Conservation (phyloP, 2,113 vertebrate species). For the Nipponia nippon region DNA sequence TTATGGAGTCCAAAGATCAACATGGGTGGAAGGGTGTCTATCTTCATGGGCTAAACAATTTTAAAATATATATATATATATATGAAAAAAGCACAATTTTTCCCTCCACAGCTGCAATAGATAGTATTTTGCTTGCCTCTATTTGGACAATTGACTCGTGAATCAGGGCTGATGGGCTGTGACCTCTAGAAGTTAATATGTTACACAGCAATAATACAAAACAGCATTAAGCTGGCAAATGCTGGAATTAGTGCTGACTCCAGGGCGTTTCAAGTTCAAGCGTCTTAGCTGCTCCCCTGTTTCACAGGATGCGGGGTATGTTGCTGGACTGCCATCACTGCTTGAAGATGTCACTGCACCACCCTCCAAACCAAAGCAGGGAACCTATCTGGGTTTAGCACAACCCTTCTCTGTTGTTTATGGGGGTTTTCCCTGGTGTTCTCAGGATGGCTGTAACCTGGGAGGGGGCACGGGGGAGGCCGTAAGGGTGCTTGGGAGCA, state of each 20-base stretch:
- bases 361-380: background rate
- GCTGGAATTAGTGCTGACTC: background rate
- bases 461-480: background rate
- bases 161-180: background rate
- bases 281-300: background rate
- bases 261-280: background rate
- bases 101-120: background rate
- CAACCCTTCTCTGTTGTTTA: background rate
- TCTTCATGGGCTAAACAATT: background rate
- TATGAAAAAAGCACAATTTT: background rate
- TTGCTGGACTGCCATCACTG: too few relatives aligned
- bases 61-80: background rate
- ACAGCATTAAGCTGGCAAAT: background rate
- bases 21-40: background rate
- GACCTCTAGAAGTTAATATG: constrained; percentile 2
- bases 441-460: background rate
- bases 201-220: background rate
- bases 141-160: background rate
- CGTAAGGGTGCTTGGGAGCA: background rate
- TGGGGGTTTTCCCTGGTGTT: background rate
- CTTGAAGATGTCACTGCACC: background rate
- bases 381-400: background rate
- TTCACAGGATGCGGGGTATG: background rate
- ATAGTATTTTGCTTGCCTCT: background rate
- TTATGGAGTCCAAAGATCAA: background rate